phyloP scores from a whole-genome alignment of 2,888 invertebrate species.

The Tetanocera ferruginea region DNA sequence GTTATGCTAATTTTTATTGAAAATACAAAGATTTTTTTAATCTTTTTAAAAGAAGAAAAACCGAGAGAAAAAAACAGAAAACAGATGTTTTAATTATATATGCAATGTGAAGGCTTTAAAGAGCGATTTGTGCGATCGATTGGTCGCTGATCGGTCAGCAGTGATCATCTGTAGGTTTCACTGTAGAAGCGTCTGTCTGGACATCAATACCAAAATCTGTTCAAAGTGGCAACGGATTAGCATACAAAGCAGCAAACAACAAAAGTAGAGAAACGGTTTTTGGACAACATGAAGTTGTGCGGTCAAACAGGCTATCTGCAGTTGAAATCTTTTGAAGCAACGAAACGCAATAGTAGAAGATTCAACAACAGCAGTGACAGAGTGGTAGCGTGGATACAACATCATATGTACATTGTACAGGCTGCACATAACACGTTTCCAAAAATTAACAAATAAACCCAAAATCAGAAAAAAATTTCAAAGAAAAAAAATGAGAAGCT shows the following conservation, averaged over 20 bases:
- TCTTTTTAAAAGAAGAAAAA: not conserved
- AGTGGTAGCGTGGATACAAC: too few species aligned
- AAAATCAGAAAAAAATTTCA: not conserved
- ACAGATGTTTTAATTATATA: constrained; percentile 29
- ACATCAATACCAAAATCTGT: not conserved
- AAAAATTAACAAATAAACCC: not conserved
- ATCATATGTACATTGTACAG: not conserved
- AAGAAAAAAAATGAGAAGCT: not conserved
- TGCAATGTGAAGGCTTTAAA: not conserved
- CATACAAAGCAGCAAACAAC: not conserved
- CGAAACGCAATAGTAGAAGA: not conserved
- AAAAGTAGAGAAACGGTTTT: not conserved
- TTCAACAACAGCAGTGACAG: not conserved
- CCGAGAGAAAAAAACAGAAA: not conserved
- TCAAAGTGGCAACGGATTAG: not conserved
- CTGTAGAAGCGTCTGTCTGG: not conserved
- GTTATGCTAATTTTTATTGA: not conserved
- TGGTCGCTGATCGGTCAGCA: not conserved
- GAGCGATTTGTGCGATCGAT: not conserved
- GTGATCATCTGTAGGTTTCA: not conserved
- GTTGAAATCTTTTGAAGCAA: constrained; percentile 12
- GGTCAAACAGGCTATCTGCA: constrained; percentile 1
- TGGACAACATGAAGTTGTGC: not conserved
- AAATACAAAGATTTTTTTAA: not conserved
- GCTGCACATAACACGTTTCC: too few species aligned